These are phyloP conservation scores for Chrosomus eos DNA, from an alignment of 2,797 vertebrate genomes.

Conservation along the genomic window DNA sequence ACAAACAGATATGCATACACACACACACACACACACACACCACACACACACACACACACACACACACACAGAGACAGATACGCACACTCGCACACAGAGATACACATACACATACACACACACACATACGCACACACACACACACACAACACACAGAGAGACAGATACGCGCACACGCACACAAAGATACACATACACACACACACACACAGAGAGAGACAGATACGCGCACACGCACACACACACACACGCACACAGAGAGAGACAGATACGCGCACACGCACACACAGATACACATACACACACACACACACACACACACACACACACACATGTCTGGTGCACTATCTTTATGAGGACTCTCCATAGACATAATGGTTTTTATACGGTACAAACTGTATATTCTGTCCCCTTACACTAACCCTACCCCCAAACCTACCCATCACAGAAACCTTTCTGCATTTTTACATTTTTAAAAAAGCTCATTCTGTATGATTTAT, in stretches of 20 bases:
- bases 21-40: neutral
- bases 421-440: too few relatives aligned
- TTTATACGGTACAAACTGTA: too few relatives aligned
- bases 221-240: neutral
- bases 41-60: neutral
- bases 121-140: neutral
- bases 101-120: too few relatives aligned
- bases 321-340: neutral
- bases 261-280: rapidly evolving
- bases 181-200: neutral
- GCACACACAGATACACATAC: neutral
- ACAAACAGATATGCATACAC: neutral
- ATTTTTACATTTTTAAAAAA: too few relatives aligned
- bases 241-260: neutral
- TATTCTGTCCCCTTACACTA: too few relatives aligned
- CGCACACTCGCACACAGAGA: too few relatives aligned
- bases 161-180: too few relatives aligned
- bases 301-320: neutral
- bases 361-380: too few relatives aligned
- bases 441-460: too few relatives aligned
- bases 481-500: too few relatives aligned
- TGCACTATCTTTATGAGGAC: too few relatives aligned
- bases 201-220: neutral
- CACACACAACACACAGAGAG: neutral
- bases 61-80: neutral